Base-by-base conservation (phyloP, 2,797 vertebrate genomes). In the Tenualosa ilisha region DNA sequence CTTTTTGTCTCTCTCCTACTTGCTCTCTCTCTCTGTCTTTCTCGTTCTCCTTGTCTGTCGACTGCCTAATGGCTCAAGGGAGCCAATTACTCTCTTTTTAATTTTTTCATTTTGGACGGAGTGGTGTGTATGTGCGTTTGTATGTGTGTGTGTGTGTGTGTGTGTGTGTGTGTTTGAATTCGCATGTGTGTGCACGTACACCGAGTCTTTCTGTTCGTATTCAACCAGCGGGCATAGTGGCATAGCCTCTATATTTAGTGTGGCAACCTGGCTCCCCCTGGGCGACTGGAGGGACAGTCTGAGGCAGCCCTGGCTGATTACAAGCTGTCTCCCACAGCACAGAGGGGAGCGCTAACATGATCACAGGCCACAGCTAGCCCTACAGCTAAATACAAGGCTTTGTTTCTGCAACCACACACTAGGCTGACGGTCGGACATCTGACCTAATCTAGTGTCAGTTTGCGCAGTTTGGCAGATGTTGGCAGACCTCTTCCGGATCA, bases 81-180 rank as follows among this genome's bases (percentile, higher is more conserved):
- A 89, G 82, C 92, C 94, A 94, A 94, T 95, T 94, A 94, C 91
- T 92, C 91, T 93, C 92, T 91, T 94, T 94, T 93, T 94, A 0
- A 31, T 0, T 31, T 31, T 31, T 31, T 31, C 90, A 91, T 92
- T 95, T 90, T 92, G 89, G 91, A 92, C 5, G 26, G 31, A 72
- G 65, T 37, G 37, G 65, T 72, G 63, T 68, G 7, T 68, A 8
- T 68, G 8, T 68, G 63, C 31, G 61, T 65, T n/a, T 65, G 61
- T 31, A 6, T 65, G 63, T 31, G 63, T 26, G 63, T 65, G 61
- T 31, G 31, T 65, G 65, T 72, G 63, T 68, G 7, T 68, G 8
- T 68, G 8, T 68, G 63, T 31, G 61, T 65, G 24, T 65, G 61
- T 31, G 31, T 65, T n/a, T 24, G 63, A 1, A 24, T 9, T 24